These are phyloP conservation scores for Luidia sarsii DNA, from an alignment of 53 echinoderm and acorn worm genomes.

Conservation along the genomic window DNA sequence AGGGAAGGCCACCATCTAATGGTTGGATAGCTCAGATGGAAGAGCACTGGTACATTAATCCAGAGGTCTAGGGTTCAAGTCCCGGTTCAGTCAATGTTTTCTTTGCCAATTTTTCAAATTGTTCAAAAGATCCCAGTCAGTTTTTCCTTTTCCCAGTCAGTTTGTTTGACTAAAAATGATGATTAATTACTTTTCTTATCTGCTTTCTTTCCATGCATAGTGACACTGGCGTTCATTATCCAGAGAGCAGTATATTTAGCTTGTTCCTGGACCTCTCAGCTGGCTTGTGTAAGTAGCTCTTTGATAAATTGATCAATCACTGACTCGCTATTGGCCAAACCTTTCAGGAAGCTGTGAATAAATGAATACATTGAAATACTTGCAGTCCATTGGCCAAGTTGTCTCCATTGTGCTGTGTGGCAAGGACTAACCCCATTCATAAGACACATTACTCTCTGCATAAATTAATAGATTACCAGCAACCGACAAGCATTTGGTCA, in stretches of 20 bases:
- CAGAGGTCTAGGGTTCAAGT: too few species aligned
- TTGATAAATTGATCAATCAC: neutral
- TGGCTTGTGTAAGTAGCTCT: conserved; percentile 68
- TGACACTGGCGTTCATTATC: conserved; percentile 84
- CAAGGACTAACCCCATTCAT: too few species aligned
- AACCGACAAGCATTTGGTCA: neutral
- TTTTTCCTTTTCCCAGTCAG: too few species aligned
- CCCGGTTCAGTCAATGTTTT: too few species aligned
- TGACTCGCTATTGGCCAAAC: neutral
- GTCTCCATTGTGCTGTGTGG: too few species aligned
- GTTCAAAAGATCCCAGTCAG: too few species aligned
- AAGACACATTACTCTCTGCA: too few species aligned
- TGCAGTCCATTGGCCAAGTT: too few species aligned
- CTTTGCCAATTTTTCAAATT: too few species aligned
- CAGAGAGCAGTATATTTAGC: conserved; percentile 89
- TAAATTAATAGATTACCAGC: neutral
- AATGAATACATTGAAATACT: conserved; percentile 10
- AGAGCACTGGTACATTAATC: too few species aligned
- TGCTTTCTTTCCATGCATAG: conserved; percentile 54
- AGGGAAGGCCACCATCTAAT: too few species aligned
- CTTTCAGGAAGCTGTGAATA: neutral
- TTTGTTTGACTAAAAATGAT: neutral
- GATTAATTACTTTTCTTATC: neutral
- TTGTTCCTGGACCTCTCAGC: conserved; percentile 71
- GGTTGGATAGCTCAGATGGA: too few species aligned